phyloP scores from a whole-genome alignment of 2,797 vertebrate genomes.

The Argya squamiceps region DNA sequence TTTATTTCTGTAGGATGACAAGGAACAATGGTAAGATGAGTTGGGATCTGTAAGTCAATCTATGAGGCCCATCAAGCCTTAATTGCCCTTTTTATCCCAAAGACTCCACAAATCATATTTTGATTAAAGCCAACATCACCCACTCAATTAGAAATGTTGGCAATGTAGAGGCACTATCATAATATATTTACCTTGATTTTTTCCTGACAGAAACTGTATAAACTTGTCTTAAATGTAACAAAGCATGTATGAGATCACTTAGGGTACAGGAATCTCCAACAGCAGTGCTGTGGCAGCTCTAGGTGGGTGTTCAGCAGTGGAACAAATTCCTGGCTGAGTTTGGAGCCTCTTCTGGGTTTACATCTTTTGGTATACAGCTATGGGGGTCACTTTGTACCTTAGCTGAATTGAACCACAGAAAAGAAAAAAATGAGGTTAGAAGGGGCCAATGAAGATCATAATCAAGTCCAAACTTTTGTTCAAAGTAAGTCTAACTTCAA shows the following conservation, averaged over 20 bases:
- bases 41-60: background rate
- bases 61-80: background rate
- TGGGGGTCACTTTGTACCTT: background rate
- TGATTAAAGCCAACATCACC: background rate
- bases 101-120: background rate
- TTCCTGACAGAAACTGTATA: background rate
- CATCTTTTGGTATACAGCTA: background rate
- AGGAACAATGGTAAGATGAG: background rate
- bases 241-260: background rate
- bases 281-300: background rate
- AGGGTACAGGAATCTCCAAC: background rate
- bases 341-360: background rate
- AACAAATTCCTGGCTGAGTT: background rate
- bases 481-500: background rate
- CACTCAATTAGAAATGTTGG: background rate
- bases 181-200: background rate
- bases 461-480: background rate
- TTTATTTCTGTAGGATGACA: background rate
- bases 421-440: background rate
- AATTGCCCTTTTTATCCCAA: background rate
- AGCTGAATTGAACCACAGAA: background rate
- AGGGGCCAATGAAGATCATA: background rate
- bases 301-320: background rate
- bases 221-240: background rate
- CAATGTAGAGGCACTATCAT: background rate